These are phyloP conservation scores for Ostrea edulis DNA, from an alignment of 1,140 invertebrate genomes.

Conservation along the genomic window DNA sequence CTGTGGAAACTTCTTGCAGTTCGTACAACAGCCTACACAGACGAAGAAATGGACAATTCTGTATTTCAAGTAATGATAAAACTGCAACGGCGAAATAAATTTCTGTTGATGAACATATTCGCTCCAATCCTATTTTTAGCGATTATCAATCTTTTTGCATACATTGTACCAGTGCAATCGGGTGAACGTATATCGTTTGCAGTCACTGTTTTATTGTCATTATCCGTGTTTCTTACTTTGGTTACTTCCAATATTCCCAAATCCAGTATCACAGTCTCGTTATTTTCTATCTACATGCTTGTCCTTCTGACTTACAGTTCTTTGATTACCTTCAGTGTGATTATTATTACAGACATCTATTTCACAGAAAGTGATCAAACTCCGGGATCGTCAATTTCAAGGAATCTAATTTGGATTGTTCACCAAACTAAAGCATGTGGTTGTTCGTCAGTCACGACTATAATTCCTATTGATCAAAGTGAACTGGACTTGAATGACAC, in stretches of 20 bases:
- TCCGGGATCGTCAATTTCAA: neutral
- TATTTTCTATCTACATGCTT: constrained; percentile 25
- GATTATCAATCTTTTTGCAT: constrained; percentile 12
- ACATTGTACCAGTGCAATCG: constrained; percentile 21
- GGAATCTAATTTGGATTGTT: neutral
- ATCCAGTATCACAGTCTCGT: neutral
- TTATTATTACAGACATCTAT: neutral
- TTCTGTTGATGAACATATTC: neutral
- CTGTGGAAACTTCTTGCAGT: neutral
- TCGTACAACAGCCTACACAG: neutral
- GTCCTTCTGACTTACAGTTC: neutral
- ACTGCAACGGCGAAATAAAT: neutral
- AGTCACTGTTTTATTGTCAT: constrained; percentile 13
- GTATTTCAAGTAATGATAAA: neutral
- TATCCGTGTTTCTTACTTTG: constrained; percentile 24
- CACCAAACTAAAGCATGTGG: neutral
- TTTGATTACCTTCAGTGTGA: neutral
- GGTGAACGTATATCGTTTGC: constrained; percentile 26
- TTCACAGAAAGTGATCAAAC: neutral
- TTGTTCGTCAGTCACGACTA: neutral
- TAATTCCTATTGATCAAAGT: neutral
- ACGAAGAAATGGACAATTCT: neutral
- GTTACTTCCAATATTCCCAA: neutral
- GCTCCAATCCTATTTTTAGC: neutral
- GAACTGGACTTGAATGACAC: neutral